phyloP scores from a whole-genome alignment of 92 coral and sea anemone genomes.

The Parazoanthus swiftii region DNA sequence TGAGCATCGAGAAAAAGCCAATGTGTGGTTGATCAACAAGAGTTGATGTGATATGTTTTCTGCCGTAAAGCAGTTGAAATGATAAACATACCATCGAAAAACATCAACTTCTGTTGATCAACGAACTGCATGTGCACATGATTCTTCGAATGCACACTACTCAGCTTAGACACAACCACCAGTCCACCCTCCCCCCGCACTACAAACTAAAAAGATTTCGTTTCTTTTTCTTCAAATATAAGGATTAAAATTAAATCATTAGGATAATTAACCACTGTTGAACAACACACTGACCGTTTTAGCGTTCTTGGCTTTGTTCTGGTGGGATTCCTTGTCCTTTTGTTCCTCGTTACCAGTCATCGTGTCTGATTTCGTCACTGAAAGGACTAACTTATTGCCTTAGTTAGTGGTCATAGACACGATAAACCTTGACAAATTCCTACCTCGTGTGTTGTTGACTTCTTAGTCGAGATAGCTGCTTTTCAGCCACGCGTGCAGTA shows the following conservation, averaged over 20 bases:
- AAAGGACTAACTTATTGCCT: not conserved
- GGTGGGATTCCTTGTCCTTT: not conserved
- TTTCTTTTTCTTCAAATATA: not conserved
- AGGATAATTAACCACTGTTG: not conserved
- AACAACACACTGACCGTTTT: slow-evolving; percentile 31
- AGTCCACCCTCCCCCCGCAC: not conserved
- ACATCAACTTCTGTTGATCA: too few relatives aligned
- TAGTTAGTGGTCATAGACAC: not conserved
- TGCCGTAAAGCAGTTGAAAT: too few relatives aligned
- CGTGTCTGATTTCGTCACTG: not conserved
- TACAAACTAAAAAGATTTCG: too few relatives aligned
- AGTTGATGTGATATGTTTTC: too few relatives aligned
- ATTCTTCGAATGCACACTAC: too few relatives aligned
- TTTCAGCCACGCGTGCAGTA: not conserved
- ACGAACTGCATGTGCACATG: too few relatives aligned
- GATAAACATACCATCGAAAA: too few relatives aligned
- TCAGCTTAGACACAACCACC: not conserved
- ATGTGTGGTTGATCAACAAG: too few relatives aligned
- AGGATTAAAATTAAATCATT: too few relatives aligned
- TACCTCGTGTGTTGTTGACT: not conserved
- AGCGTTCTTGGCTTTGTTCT: slow-evolving; percentile 21
- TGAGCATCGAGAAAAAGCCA: too few relatives aligned
- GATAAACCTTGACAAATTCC: not conserved
- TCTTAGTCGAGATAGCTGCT: not conserved
- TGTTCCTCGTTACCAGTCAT: slow-evolving; percentile 23